A percentile compares a stretch with the other conserved stretches of the same genome.
Evolutionary conservation across 2,888 invertebrate species (phyloP).

Genomic region (Agrotis clavis): DNA sequence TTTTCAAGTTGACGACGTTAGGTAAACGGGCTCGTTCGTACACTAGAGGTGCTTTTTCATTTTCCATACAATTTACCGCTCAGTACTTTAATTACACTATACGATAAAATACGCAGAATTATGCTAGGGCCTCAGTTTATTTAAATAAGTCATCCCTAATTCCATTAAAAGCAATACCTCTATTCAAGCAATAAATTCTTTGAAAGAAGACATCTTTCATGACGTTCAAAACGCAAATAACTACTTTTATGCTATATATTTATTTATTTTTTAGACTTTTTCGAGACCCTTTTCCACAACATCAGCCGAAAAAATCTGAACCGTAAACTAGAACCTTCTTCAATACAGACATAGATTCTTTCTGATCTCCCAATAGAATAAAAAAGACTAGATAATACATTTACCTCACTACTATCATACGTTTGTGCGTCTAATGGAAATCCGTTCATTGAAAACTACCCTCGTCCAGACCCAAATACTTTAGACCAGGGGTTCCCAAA

Average conservation of each 20-base stretch:
- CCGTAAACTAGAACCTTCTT: slow-evolving; percentile 13
- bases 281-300: slow-evolving; percentile 1
- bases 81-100: no score
- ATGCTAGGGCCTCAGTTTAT: no score
- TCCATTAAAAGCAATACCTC: no score
- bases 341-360: slow-evolving; percentile 34
- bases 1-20: no score
- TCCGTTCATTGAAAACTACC: slow-evolving; percentile 53
- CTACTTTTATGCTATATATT: not conserved
- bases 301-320: slow-evolving; percentile 2
- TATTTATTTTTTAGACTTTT: not conserved
- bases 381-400: slow-evolving; percentile 32
- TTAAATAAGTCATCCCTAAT: no score
- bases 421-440: slow-evolving; percentile 52
- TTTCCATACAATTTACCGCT: no score
- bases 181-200: not conserved
- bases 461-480: slow-evolving; percentile 35
- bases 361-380: slow-evolving; percentile 24
- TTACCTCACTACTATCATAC: slow-evolving; percentile 24
- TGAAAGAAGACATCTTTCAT: not conserved
- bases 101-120: no score
- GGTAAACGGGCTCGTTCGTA: no score
- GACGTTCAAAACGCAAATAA: slow-evolving; percentile 1
- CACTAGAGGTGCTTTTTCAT: no score
- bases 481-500: not conserved